Conservation (phyloP, 2,113 vertebrate genomes). For the Triplophysa rosa region DNA sequence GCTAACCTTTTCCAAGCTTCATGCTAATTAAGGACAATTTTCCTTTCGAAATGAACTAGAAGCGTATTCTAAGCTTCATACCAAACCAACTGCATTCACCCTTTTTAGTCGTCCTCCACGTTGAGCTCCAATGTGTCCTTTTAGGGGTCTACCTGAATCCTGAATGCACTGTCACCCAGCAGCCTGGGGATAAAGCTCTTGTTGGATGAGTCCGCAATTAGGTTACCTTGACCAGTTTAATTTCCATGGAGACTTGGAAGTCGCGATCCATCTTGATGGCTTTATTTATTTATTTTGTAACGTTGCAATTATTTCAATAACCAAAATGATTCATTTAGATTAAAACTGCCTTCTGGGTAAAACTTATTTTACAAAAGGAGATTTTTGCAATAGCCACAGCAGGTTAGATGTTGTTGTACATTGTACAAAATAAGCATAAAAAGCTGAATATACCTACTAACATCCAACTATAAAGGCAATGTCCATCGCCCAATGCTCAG, state of each 20-base stretch:
- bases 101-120: slow-evolving; percentile 16
- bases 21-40: slow-evolving; percentile 62
- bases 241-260: slow-evolving; percentile 26
- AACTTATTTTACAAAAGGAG: slow-evolving; percentile 23
- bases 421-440: not conserved
- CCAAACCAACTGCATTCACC: slow-evolving; percentile 12
- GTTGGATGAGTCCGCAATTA: slow-evolving; percentile 41
- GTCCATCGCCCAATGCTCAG: no score
- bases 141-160: slow-evolving; percentile 23
- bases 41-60: slow-evolving; percentile 39
- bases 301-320: slow-evolving; percentile 35
- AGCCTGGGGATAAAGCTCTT: slow-evolving; percentile 40
- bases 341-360: slow-evolving; percentile 39
- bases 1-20: slow-evolving; percentile 54
- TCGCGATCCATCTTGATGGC: slow-evolving; percentile 46
- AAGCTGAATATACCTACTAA: not conserved
- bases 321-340: slow-evolving; percentile 24
- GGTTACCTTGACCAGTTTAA: slow-evolving; percentile 35
- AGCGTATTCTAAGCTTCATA: slow-evolving; percentile 25
- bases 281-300: slow-evolving; percentile 36
- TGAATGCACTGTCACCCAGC: slow-evolving; percentile 26
- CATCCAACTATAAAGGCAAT: no score
- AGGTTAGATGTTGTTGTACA: not conserved
- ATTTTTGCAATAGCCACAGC: not conserved
- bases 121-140: slow-evolving; percentile 28